A percentile compares a stretch with the other conserved stretches of the same genome.
phyloP scores from a whole-genome alignment of 2,113 vertebrate genomes.

The Piaya cayana region DNA sequence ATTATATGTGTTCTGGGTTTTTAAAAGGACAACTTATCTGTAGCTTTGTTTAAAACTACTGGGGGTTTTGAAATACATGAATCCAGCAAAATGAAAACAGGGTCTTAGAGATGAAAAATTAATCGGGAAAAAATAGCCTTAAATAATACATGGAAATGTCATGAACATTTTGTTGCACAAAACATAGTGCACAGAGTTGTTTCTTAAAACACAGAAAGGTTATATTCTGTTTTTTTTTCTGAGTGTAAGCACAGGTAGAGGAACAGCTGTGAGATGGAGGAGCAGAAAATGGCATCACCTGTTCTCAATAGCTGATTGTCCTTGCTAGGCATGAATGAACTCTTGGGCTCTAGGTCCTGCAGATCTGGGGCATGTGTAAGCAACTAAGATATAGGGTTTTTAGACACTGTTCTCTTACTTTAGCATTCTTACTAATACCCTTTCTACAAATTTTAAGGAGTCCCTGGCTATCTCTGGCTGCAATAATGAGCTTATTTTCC shows the following conservation, averaged over 20 bases:
- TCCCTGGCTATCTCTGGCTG: neutral
- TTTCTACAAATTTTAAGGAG: neutral
- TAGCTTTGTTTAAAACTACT: constrained; percentile 24
- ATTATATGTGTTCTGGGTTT: neutral
- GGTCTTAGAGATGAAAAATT: constrained; percentile 55
- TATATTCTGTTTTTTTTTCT: neutral
- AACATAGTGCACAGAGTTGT: neutral
- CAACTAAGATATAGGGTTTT: neutral
- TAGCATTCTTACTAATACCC: neutral
- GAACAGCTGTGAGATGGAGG: neutral
- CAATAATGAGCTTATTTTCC: constrained; percentile 36
- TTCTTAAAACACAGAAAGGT: neutral
- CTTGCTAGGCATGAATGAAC: neutral
- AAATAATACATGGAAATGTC: constrained; percentile 24
- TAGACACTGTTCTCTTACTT: neutral
- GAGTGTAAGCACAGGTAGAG: neutral
- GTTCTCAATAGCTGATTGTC: neutral
- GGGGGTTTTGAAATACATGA: constrained; percentile 18
- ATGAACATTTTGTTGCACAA: neutral
- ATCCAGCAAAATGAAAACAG: constrained; percentile 42
- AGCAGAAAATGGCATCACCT: neutral
- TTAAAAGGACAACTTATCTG: constrained; percentile 26
- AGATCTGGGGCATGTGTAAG: neutral
- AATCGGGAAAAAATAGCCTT: neutral
- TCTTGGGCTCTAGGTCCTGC: neutral